Percentiles rank a stretch among this genome's conserved stretches.
These are phyloP conservation scores for Callocephalon fimbriatum DNA, from an alignment of 2,113 vertebrate genomes.

Conservation along the genomic window DNA sequence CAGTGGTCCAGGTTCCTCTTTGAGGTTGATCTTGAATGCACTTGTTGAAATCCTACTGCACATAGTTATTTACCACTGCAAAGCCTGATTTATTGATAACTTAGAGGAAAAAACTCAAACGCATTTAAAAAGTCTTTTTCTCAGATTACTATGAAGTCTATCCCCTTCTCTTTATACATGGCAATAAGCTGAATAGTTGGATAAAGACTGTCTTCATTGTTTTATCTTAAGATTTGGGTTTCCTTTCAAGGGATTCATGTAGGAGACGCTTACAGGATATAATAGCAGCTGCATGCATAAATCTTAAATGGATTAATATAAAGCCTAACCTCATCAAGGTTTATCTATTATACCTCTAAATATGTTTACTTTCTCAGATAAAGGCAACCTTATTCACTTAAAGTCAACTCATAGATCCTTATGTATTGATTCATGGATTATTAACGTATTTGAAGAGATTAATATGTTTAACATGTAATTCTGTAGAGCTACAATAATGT, in stretches of 20 bases:
- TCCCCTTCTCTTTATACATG: not conserved
- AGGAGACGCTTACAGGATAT: not conserved
- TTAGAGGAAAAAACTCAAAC: not conserved
- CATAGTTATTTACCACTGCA: not conserved
- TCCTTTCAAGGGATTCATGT: not conserved
- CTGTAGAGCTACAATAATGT: not conserved
- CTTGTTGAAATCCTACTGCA: not conserved
- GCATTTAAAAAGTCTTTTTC: not conserved
- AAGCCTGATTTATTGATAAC: not conserved
- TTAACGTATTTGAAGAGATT: conserved; percentile 34
- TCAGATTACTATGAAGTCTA: not conserved
- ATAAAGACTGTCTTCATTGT: not conserved
- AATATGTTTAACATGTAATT: not conserved
- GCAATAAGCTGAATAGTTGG: not conserved
- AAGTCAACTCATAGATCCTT: not conserved
- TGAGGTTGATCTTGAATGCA: not conserved
- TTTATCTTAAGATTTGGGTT: not conserved
- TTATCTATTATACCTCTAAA: conserved; percentile 7
- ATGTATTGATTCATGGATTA: conserved; percentile 23
- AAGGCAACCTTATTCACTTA: not conserved
- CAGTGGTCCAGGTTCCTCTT: not conserved
- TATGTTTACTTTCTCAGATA: conserved; percentile 33
- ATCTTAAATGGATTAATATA: not conserved
- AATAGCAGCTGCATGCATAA: not conserved
- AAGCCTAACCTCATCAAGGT: not conserved